Evolutionary conservation across 2,888 invertebrate genomes (phyloP).

Genomic region (Lycaena phlaeas): DNA sequence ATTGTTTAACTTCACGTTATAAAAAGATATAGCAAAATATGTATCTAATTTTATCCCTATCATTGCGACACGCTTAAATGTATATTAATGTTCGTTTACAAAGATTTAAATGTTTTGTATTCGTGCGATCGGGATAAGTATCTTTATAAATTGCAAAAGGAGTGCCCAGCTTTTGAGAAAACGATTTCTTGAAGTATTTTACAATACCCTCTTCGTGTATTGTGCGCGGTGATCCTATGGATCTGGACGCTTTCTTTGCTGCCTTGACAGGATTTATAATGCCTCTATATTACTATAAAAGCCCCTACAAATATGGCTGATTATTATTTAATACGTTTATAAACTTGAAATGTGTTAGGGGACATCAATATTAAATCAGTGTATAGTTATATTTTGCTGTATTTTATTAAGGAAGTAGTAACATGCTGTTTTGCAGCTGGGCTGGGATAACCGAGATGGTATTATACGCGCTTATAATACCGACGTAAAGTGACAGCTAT

Average conservation of each 20-base stretch:
- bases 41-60: slow-evolving; percentile 10
- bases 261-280: slow-evolving; percentile 43
- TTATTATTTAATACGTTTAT: slow-evolving; percentile 8
- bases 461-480: too few relatives aligned
- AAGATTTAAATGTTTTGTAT: slow-evolving; percentile 23
- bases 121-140: slow-evolving; percentile 56
- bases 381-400: not conserved
- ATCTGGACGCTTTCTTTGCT: slow-evolving; percentile 44
- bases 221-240: slow-evolving; percentile 30
- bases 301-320: slow-evolving; percentile 8
- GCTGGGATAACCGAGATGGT: too few relatives aligned
- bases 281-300: slow-evolving; percentile 16
- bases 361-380: too few relatives aligned
- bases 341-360: not conserved
- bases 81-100: slow-evolving; percentile 16
- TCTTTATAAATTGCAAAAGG: slow-evolving; percentile 64
- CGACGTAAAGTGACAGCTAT: too few relatives aligned
- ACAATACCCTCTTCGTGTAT: slow-evolving; percentile 52
- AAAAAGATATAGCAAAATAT: not conserved
- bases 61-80: slow-evolving; percentile 13
- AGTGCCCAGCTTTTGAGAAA: slow-evolving; percentile 54
- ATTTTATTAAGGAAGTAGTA: too few relatives aligned
- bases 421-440: too few relatives aligned
- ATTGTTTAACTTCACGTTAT: too few relatives aligned
- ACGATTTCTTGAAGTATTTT: slow-evolving; percentile 61